phyloP scores from a whole-genome alignment of 2,113 vertebrate species.

The Microcebus griseorufus region DNA sequence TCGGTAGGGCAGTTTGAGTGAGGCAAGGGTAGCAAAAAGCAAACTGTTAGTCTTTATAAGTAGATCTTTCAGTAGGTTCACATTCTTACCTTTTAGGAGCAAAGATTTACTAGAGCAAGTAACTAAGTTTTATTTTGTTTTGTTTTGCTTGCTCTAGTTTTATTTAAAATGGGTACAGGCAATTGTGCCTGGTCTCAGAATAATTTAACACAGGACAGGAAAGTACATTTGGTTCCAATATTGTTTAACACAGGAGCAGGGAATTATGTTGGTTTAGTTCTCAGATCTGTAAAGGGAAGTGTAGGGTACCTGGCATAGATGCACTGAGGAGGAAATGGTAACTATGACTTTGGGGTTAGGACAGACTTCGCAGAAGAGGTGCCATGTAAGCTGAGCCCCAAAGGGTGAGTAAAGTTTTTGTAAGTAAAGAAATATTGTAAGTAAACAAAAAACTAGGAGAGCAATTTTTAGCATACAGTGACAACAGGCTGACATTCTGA shows the following conservation, averaged over 20 bases:
- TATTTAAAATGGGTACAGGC: neutral
- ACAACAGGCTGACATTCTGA: neutral
- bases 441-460: neutral
- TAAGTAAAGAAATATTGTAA: neutral
- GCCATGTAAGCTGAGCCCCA: neutral
- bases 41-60: neutral
- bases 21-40: neutral
- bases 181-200: neutral
- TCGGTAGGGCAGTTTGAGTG: neutral
- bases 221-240: neutral
- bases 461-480: neutral
- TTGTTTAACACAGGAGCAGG: neutral
- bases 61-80: neutral
- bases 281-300: neutral
- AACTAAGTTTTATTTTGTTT: neutral
- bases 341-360: neutral
- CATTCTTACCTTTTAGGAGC: neutral
- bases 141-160: neutral
- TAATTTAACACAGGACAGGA: neutral
- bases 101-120: neutral
- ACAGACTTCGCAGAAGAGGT: neutral
- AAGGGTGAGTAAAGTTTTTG: neutral
- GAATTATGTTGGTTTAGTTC: neutral
- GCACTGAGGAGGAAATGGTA: neutral
- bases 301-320: neutral